These are phyloP conservation scores for Bagarius yarrelli DNA, from an alignment of 2,113 vertebrate genomes.

Conservation along the genomic window DNA sequence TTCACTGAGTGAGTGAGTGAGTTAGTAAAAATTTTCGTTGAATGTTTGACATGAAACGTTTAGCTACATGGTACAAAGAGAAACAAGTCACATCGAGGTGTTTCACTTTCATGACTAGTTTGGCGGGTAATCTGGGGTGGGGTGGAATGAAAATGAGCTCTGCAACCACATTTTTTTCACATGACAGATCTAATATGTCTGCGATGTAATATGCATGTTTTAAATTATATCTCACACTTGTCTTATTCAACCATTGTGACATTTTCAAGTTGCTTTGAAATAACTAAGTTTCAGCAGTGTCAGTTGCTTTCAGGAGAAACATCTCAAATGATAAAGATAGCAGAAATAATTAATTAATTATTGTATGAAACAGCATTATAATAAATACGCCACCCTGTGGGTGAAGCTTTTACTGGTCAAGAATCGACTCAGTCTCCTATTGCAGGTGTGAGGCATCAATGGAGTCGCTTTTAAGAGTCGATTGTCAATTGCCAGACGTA, in stretches of 20 bases:
- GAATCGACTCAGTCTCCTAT: not conserved
- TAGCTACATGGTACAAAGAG: not conserved
- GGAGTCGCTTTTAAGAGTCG: not conserved
- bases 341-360: too few relatives aligned
- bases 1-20: not conserved
- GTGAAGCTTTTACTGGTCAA: not conserved
- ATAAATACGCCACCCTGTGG: not conserved
- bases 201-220: not conserved
- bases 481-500: not conserved
- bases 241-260: not conserved
- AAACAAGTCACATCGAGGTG: not conserved
- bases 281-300: not conserved
- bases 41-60: not conserved
- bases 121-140: not conserved
- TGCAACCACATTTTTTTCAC: not conserved
- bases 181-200: not conserved
- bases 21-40: not conserved
- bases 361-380: too few relatives aligned
- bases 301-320: not conserved
- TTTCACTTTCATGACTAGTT: not conserved
- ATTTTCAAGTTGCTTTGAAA: not conserved
- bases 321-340: not conserved
- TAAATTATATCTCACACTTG: not conserved
- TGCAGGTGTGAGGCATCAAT: not conserved
- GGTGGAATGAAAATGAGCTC: not conserved